phyloP scores from a whole-genome alignment of 2,888 invertebrate genomes.

The Argyra leucocephala region DNA sequence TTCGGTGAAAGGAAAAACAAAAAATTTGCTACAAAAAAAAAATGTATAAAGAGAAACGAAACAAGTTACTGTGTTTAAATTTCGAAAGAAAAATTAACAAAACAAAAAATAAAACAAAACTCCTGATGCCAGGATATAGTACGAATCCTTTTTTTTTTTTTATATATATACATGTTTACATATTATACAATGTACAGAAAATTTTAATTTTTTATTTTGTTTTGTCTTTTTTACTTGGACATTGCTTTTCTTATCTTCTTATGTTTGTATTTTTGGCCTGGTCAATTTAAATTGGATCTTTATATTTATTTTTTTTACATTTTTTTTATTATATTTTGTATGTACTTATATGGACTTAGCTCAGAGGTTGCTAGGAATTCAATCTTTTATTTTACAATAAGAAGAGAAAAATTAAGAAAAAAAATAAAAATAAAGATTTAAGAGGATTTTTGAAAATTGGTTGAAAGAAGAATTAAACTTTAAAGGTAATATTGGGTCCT shows the following conservation, averaged over 20 bases:
- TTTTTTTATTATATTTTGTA: background rate
- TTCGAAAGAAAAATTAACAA: slow-evolving; percentile 12
- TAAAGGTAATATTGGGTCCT: too few relatives aligned
- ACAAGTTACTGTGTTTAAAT: too few relatives aligned
- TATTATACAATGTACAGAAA: too few relatives aligned
- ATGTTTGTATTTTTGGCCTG: background rate
- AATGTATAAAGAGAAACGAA: too few relatives aligned
- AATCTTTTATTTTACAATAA: background rate
- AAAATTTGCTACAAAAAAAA: too few relatives aligned
- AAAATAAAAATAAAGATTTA: slow-evolving; percentile 17
- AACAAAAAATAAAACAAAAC: slow-evolving; percentile 18
- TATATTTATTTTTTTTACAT: background rate
- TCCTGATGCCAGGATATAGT: slow-evolving; percentile 18
- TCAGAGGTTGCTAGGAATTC: background rate
- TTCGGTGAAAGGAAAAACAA: too few relatives aligned
- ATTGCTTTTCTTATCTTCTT: background rate
- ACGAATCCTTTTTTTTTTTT: slow-evolving; percentile 5
- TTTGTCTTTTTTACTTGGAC: background rate
- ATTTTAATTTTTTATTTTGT: background rate
- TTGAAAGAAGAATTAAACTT: too few relatives aligned
- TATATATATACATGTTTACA: background rate
- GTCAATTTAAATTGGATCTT: background rate
- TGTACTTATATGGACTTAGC: background rate
- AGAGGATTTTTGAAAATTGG: slow-evolving; percentile 18
- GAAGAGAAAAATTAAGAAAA: slow-evolving; percentile 1